Base-by-base conservation (phyloP, 2,888 invertebrate species). In the Aporophyla lueneburgensis region DNA sequence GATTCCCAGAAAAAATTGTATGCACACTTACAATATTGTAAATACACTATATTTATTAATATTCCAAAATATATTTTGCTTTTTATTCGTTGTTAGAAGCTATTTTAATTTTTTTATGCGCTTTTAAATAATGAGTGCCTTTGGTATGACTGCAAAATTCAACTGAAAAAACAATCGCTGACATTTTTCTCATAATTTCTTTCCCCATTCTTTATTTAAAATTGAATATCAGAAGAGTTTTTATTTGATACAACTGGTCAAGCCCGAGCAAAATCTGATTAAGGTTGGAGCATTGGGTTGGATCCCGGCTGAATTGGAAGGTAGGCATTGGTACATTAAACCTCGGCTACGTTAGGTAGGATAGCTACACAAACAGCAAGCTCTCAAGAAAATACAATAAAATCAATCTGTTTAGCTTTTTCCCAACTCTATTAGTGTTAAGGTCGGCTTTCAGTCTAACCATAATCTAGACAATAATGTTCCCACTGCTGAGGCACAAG, bases 81-180 rank as follows among this genome's bases (percentile, higher is more conserved):
- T 87, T 86, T 86, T 86, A 80, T 76, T 77, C 78, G 84, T 87
- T 84, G 79, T 87, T 86, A 83, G 80, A 78, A 82, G 83, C 82
- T 81, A 79, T 92, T 89, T 89, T 86, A 81, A 83, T 85, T 85
- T 92, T 92, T 92, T 91, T 90, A 86, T 90, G 68, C 86, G 86
- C 73, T 92, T 91, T 89, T 90, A 81, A 71, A 76, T 88, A 76
- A 72, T 78, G 72, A 72, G 74, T 85, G 86, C 86, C 86, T 88
- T 87, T 83, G 81, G 78, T 83, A 77, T 89, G 90, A 87, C 86
- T 86, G 88, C 80, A 78, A 87, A 87, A 88, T 87, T 83, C 81
- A 84, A 90, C 84, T 90, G 87, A 85, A 65, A 54, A 86, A 74
- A 75, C 61, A 54, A 74, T 63, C 62, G 70, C 51, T 71, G 74